Base-by-base conservation (phyloP, 2,797 vertebrate species). In the Pipistrellus pygmaeus region DNA sequence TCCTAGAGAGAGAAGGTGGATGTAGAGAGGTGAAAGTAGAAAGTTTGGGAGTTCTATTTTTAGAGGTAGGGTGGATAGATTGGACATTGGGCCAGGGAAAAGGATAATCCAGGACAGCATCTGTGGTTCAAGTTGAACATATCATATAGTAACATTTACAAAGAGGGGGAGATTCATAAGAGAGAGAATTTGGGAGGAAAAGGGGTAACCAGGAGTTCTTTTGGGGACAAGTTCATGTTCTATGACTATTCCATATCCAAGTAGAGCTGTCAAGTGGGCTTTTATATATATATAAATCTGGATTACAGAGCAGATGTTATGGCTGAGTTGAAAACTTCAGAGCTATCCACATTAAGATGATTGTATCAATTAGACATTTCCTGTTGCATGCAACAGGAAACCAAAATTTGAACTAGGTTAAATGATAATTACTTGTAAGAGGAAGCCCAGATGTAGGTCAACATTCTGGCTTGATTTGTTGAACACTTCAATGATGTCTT, bases 331-430 rank as follows among this genome's bases (percentile, higher is more conserved):
- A 91, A 85, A 53, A 41, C 57, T 71, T 68, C 38, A 83, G 81
- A 55, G 51, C 93, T 84, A 9, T 27, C 35, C 82, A 23, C 12
- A 38, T 71, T 0, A 44, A 38, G 73, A 20, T 92, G 48, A 66
- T 77, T 72, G 3, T 82, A 68, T 85, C 44, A 53, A 1, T 87
- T 51, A 93, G 30, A 77, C 5, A 69, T 66, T 94, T 78, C 51
- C 32, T 93, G 30, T 21, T 66, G 15, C 66, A 68, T 57, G 27
- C 53, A 66, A 55, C 23, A 30, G 64, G 69, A 95, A 93, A 75
- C 81, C 64, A 46, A 93, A 93, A 85, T 27, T 41, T 17, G 48
- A 82, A 73, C 18, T 55, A 88, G 57, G 12, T 81, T 90, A 80
- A 83, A 23, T 71, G 66, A 76, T 73, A 82, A 55, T 72, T 68